A percentile compares a stretch with the other conserved stretches of the same genome.
Conservation (phyloP, 2,888 invertebrate genomes). For the Dorcus hopei region DNA sequence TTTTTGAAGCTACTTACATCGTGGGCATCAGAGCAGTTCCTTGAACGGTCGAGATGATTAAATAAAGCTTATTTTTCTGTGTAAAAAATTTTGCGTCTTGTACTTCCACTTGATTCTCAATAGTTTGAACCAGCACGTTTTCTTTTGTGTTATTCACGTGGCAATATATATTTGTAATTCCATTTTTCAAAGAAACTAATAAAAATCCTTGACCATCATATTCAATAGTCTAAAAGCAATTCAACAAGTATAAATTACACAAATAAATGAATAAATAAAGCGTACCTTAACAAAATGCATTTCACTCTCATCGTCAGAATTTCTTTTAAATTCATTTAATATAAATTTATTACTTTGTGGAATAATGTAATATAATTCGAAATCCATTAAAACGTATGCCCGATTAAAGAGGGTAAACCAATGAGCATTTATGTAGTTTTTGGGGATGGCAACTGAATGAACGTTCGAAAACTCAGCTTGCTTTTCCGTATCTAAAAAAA, state of each 20-base stretch:
- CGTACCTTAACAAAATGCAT: slow-evolving; percentile 8
- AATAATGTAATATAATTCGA: slow-evolving; percentile 19
- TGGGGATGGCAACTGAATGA: neutral
- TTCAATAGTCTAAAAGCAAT: slow-evolving; percentile 14
- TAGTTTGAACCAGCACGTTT: slow-evolving; percentile 13
- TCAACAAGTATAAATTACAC: neutral
- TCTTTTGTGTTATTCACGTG: slow-evolving; percentile 9
- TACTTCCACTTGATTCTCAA: slow-evolving; percentile 6
- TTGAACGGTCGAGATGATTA: slow-evolving; percentile 29
- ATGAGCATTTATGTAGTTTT: slow-evolving; percentile 5
- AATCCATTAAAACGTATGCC: slow-evolving; percentile 19
- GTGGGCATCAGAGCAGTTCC: slow-evolving; percentile 24
- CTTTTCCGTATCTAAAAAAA: slow-evolving; percentile 8
- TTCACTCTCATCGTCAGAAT: neutral
- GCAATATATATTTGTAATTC: slow-evolving; percentile 18
- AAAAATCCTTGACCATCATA: slow-evolving; percentile 15
- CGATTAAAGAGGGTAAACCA: slow-evolving; percentile 23
- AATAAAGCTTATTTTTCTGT: slow-evolving; percentile 29
- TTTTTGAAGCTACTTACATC: slow-evolving; percentile 27
- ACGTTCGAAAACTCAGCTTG: slow-evolving; percentile 1
- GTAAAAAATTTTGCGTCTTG: slow-evolving; percentile 35
- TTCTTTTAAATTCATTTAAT: neutral
- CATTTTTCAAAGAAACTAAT: slow-evolving; percentile 14
- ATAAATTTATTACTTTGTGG: neutral
- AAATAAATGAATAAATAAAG: neutral